Evolutionary conservation across 2,888 invertebrate genomes (phyloP), one percentile per base, ranked within the genome.

Genomic region (Cheilosia grossa): DNA sequence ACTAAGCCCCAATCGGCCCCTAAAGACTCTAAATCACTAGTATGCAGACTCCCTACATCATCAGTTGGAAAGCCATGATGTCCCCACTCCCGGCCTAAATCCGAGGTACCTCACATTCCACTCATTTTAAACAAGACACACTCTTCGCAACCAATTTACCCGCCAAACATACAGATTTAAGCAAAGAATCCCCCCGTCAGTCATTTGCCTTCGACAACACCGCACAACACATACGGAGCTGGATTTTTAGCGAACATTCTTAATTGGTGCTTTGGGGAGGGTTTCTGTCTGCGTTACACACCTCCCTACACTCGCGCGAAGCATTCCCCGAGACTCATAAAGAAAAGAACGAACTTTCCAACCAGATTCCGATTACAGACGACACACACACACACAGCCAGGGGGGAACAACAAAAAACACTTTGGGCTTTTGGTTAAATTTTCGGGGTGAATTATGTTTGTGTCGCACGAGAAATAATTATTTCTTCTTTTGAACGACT

Each of bases 401-500:
- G 15, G n/a, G 17, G 30, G 59, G 30, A 82, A 66, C 77, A 82
- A 72, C 54, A 67, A 49, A 78, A 82, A 78, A 78, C 78, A 82
- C 82, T 82, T 61, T 54, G 72, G 82, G 72, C 66, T 64, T 30
- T 40, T 69, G 47, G 61, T 27, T 42, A 79, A 63, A 66, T 74
- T 79, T 79, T 79, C 37, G 63, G 81, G 87, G 88, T 90, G 90
- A 90, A 89, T 90, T 89, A 90, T 90, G 90, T 88, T 87, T 82
- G 88, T 88, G 87, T 88, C 87, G 88, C 90, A 90, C 90, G 91
- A 87, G 89, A 90, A 90, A 90, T 89, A 90, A 90, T 90, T 90
- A 90, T 90, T 89, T 86, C 67, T 82, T 82, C 66, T 58, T 64
- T 67, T 59, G 40, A 73, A 73, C 67, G 73, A 64, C 73, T 30